Base-by-base conservation (phyloP, 1,140 invertebrate species). In the Drosophila ercepeae region DNA sequence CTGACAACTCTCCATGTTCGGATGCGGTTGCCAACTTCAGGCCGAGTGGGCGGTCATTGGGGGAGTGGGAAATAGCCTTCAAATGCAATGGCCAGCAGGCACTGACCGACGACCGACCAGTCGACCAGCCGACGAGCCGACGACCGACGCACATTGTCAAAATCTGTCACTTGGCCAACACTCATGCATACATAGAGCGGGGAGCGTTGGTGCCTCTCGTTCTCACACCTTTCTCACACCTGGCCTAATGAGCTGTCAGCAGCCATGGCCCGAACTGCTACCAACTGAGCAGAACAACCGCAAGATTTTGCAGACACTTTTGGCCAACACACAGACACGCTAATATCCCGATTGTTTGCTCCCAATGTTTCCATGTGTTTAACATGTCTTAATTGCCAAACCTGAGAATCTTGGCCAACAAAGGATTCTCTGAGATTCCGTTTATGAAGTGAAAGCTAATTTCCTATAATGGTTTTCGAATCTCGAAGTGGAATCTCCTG, bases 101-200 rank as follows among this genome's bases (percentile, higher is more conserved):
- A 27, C 57, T 36, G 49, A 55, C 57, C 61, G 49, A 73, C 63
- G 42, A n/a, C n/a, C n/a, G n/a, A n/a, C n/a, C n/a, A n/a, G n/a
- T n/a, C n/a, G n/a, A n/a, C n/a, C n/a, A n/a, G n/a, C n/a, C n/a
- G n/a, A n/a, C n/a, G n/a, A n/a, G n/a, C n/a, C n/a, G n/a, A n/a
- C n/a, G 49, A 55, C 57, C 61, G 49, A 73, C 63, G 42, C 71
- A 79, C 71, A 75, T 79, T 71, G 70, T 79, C 76, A 81, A 79
- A 79, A 79, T 75, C 65, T 65, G 64, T 79, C 71, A 81, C 59
- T 75, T 60, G 46, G 49, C 44, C 46, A 53, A 51, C 54, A 72
- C 27, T 41, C 36, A 51, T 23, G 67, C 52, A 59, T 36, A 39
- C 44, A 55, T 50, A 73, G 13, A 45, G 39, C n/a, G n/a, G n/a